Conservation (phyloP, 2,113 vertebrate genomes). For the Sisor rabdophorus region DNA sequence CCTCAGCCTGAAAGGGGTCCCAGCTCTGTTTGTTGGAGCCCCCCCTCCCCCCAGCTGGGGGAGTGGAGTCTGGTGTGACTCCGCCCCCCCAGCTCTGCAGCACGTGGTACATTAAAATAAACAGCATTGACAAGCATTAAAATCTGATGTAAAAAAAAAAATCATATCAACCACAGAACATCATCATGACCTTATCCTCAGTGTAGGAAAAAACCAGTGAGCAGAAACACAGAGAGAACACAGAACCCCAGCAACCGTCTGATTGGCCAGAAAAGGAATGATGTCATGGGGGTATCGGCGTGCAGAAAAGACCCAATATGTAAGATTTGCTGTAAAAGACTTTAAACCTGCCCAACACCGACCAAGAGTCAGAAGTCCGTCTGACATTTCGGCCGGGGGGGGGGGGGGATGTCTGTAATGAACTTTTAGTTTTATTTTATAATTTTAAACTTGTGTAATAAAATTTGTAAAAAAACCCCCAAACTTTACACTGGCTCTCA, state of each 20-base stretch:
- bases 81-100: not conserved
- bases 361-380: too few relatives aligned
- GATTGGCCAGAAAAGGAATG: too few relatives aligned
- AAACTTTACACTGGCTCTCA: not conserved
- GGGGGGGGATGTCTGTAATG: too few relatives aligned
- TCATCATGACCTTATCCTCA: slow-evolving; percentile 14
- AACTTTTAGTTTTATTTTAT: too few relatives aligned
- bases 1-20: not conserved
- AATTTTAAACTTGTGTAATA: not conserved
- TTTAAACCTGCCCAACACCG: not conserved
- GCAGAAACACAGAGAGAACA: slow-evolving; percentile 25
- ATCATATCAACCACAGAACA: slow-evolving; percentile 30
- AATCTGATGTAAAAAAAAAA: slow-evolving; percentile 32
- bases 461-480: not conserved
- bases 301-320: not conserved
- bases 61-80: not conserved
- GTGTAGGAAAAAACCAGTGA: slow-evolving; percentile 49
- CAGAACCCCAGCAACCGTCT: not conserved
- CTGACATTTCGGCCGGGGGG: too few relatives aligned
- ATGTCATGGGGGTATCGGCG: not conserved
- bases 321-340: not conserved
- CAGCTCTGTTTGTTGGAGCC: too few relatives aligned
- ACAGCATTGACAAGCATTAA: slow-evolving; percentile 22
- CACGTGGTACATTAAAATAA: not conserved
- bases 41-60: not conserved